Evolutionary conservation across 2,888 invertebrate genomes (phyloP), one percentile per base, ranked within the genome.

Genomic region (Drosophila trichaetosa): DNA sequence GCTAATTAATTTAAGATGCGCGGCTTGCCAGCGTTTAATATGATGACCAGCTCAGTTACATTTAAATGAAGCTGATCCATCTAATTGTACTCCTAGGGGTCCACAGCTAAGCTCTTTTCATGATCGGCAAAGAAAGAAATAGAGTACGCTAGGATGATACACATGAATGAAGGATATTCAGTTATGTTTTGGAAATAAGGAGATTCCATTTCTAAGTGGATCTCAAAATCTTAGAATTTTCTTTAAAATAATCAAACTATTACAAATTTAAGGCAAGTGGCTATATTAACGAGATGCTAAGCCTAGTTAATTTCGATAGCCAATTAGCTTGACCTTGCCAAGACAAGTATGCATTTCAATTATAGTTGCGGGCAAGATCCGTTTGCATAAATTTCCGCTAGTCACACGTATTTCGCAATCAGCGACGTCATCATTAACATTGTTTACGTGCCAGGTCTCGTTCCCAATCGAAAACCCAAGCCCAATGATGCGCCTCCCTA

Each of bases 1-100:
- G 51, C 70, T 88, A 86, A 88, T 86, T 85, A 82, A 83, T 65
- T 78, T 60, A 71, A 67, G 65, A 53, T 63, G 74, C 60, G 21
- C 59, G 59, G 42, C 38, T 42, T 52, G 48, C 29, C 52, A 58
- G 64, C 67, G 40, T 74, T 82, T 73, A 62, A 53, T 66, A 69
- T 64, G 66, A 69, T 76, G 69, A 58, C 63, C 56, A 52, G 40
- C 69, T 80, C 63, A 64, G 76, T 79, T 87, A 72, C 71, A 74
- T 59, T 73, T 71, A 75, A 67, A 66, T 73, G 66, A 42, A 54
- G 58, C 59, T 53, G 51, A 54, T 42, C 56, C 38, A 34, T 53
- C 77, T 83, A 79, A 86, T 81, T n/a, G 52, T 51, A 79, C 61
- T 67, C 42, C 27, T 48, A 60, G 61, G 77, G 31, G 31, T 24